Evolutionary conservation across 2,888 invertebrate species (phyloP).

Genomic region (Sinhomidia bicolor): DNA sequence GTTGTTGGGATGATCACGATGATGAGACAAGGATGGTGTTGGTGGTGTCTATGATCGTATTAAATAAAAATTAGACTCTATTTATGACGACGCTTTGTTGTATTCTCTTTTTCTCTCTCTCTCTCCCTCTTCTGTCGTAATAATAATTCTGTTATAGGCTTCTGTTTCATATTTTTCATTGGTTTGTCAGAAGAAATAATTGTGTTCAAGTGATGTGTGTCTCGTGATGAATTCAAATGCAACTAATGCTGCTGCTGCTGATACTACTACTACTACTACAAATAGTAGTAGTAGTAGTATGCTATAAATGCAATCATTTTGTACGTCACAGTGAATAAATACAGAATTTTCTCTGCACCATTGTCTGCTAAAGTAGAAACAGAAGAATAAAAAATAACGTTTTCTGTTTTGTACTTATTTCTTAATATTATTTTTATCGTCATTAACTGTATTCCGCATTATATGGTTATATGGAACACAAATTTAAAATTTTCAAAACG

Average conservation of each 20-base stretch:
- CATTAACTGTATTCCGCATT: no score
- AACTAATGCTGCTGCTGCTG: neutral
- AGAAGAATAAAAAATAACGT: no score
- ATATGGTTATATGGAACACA: no score
- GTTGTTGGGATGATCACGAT: neutral
- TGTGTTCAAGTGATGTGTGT: constrained; percentile 1
- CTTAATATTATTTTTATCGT: no score
- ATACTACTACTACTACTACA: no score
- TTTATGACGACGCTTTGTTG: neutral
- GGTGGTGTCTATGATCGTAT: neutral
- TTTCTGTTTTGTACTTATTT: no score
- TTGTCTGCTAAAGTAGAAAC: no score
- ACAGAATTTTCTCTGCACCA: no score
- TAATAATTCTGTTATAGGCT: neutral
- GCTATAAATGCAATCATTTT: no score
- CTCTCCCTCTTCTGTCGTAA: neutral
- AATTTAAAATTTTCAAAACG: no score
- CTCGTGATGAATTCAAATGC: constrained; percentile 3
- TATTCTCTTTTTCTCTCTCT: neutral
- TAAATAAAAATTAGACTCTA: constrained; percentile 48
- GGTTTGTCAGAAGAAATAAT: neutral
- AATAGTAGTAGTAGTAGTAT: no score
- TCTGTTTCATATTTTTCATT: constrained; percentile 25
- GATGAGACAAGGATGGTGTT: neutral
- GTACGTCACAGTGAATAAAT: no score